Base-by-base conservation (phyloP, 2,113 vertebrate genomes). In the Probosciger aterrimus region DNA sequence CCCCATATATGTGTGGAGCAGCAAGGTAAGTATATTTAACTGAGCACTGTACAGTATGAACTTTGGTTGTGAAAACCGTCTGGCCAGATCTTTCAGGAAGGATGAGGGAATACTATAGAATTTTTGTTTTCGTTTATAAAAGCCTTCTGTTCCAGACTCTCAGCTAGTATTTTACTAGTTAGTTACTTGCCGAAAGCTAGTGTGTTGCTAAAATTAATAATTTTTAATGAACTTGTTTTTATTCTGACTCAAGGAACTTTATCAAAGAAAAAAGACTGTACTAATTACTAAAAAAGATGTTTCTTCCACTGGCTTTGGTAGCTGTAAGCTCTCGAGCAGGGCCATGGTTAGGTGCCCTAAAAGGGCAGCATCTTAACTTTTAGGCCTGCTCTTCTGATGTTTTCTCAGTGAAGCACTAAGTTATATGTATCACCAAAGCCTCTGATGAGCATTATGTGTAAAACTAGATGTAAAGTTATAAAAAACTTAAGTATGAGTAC, bases 1-100 rank as follows among this genome's bases (percentile, higher is more conserved):
- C 93, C 99, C 99, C 53, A 99, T 99, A 85, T 99, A 99, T 6
- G 98, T 99, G 23, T 99, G 99, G 99, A 99, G 99, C 96, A 99
- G 99, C 98, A 99, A 99, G 99, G 99, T 99, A 92, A 95, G 65
- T 68, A 15, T 23, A 4, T 73, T 74, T 35, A 67, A 52, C 18
- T 49, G 20, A 71, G 22, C 0, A 1, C 6, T 64, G 35, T 30
- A 11, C 7, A 10, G 3, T 20, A 17, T 15, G 9, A 69, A 46
- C 18, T 80, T 55, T 28, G 28, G 12, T 68, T 88, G 19, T 73
- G 33, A 50, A 13, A 81, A n/a, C 6, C 59, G 4, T 6, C 20
- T 71, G 52, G 14, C 33, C 27, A n/a, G 27, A 24, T 47, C 3
- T 31, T 79, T 77, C 2, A 14, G 53, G 55, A 84, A 82, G 33